Percentiles rank a stretch among this genome's conserved stretches.
Evolutionary conservation across 1,140 invertebrate species (phyloP).

Genomic region (Dermatophagoides farinae): DNA sequence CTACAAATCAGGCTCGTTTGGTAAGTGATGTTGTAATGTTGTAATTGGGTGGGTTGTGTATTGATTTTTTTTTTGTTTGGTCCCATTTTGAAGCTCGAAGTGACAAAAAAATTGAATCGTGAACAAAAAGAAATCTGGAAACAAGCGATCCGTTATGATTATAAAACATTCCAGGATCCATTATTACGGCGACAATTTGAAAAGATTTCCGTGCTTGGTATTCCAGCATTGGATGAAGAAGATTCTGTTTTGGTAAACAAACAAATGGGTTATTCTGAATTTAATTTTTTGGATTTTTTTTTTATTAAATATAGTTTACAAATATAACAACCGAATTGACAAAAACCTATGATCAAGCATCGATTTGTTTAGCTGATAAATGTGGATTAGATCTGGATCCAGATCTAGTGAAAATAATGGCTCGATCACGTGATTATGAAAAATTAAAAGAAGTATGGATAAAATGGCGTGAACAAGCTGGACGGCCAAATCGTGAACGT

Average conservation of each 20-base stretch:
- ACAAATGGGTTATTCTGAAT: background rate
- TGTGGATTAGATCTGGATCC: constrained; percentile 7
- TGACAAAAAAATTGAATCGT: background rate
- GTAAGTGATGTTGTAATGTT: background rate
- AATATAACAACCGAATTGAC: constrained; percentile 8
- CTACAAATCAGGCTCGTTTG: background rate
- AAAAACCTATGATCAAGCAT: background rate
- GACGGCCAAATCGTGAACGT: background rate
- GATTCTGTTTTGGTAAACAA: constrained; percentile 39
- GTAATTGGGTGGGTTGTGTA: background rate
- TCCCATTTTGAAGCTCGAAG: background rate
- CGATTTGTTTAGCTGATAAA: background rate
- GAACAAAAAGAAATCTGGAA: constrained; percentile 1
- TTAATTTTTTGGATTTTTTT: background rate
- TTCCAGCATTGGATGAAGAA: constrained; percentile 42
- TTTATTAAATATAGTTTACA: background rate
- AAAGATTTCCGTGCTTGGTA: constrained; percentile 52
- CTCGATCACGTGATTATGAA: constrained; percentile 4
- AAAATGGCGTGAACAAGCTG: constrained; percentile 10
- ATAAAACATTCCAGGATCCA: background rate
- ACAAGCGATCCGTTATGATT: background rate
- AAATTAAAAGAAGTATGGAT: constrained; percentile 13
- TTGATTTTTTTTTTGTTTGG: background rate
- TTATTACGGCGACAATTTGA: constrained; percentile 38
- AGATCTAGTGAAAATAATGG: constrained; percentile 1